Evolutionary conservation across 1,140 invertebrate species (phyloP), one percentile per base, ranked within the genome.

Genomic region (Ericerus pela): DNA sequence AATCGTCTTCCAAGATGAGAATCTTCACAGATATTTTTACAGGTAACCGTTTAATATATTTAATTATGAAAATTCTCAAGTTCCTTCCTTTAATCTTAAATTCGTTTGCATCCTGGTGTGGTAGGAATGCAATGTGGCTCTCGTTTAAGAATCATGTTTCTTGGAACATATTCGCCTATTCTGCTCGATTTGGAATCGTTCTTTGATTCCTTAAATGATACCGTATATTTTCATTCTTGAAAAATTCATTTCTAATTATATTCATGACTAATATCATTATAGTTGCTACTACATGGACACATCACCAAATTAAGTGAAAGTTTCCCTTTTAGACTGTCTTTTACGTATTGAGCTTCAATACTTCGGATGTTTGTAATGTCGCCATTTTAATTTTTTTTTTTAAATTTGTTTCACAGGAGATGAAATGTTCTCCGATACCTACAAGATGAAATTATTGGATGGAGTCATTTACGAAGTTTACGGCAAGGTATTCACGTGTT

Each of bases 401-500:
- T 24, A 51, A 43, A 22, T 63, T 68, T 67, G 55, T 51, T 65
- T 77, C 75, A 68, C 74, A 88, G 90, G 89, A 64, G 93, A 97
- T 72, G 94, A 97, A 74, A 91, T 97, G 84, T 95, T 95, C 75
- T 92, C 92, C 31, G 94, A 97, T 72, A 86, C 88, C n/a, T 95
- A 91, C 70, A 95, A 87, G 74, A 81, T 94, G 58, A 92, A 95
- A 69, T 71, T 96, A 51, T 76, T 96, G 12, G 90, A 96, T 68
- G 86, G 93, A 69, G 88, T 93, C 26, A 67, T 96, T 33, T 97
- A 94, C 65, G 93, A 96, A 80, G 92, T 97, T 28, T 85, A 88
- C 68, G 92, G 91, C 63, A 91, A 79, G 71, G 79, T 81, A 70
- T 70, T 60, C 20, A 24, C 41, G 16, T 57, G 18, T 5, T 47